phyloP scores from a whole-genome alignment of 2,797 vertebrate species.

The Tolypeutes matacus region DNA sequence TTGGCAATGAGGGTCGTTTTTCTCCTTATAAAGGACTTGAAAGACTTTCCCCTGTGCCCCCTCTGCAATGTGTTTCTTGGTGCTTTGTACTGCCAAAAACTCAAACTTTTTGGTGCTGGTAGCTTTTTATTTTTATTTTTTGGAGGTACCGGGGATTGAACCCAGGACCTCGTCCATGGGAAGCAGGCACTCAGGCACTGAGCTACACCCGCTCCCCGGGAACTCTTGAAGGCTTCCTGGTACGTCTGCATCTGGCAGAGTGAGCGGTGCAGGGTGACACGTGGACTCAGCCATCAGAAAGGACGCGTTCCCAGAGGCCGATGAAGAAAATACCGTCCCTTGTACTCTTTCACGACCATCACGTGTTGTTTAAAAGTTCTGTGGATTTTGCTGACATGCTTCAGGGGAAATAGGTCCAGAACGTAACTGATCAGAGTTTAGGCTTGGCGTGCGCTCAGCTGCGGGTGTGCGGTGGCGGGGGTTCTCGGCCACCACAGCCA shows the following conservation, averaged over 20 bases:
- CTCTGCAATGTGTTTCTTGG: background rate
- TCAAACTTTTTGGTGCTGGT: background rate
- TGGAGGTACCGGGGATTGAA: no score
- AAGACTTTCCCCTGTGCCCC: background rate
- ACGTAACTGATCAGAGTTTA: background rate
- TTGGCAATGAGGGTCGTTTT: background rate
- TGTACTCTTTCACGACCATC: background rate
- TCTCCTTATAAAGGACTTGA: background rate
- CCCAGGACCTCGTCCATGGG: no score
- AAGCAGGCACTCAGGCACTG: no score
- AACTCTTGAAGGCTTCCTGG: background rate
- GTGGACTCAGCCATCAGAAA: background rate
- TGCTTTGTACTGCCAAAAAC: no score
- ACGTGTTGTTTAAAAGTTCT: background rate
- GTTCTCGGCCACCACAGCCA: background rate
- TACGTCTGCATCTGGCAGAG: background rate
- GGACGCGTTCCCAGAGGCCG: background rate
- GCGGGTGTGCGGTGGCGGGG: background rate
- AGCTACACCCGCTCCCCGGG: no score
- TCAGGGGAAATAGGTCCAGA: background rate
- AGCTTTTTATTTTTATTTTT: background rate
- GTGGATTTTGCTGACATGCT: constrained; percentile 41
- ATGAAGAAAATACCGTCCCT: background rate
- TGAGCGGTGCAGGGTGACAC: background rate
- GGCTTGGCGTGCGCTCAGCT: background rate